These are phyloP conservation scores for Tinea pellionella DNA, from an alignment of 2,888 invertebrate genomes.

Conservation along the genomic window DNA sequence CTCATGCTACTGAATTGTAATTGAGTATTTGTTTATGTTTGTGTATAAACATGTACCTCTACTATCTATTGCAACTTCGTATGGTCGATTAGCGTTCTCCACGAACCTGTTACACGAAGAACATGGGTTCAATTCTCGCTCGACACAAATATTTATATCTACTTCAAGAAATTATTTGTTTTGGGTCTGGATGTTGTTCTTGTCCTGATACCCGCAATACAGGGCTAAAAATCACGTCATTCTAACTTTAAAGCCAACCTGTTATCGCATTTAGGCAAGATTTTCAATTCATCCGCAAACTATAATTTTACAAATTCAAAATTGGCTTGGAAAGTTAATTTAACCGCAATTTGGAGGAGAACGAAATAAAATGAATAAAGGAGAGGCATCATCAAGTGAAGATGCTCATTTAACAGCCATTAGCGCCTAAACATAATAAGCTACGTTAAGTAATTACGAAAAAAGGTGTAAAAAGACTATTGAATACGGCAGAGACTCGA, in stretches of 20 bases:
- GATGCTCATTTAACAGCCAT: conserved; percentile 56
- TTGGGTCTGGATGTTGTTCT: no score
- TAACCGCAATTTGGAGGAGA: conserved; percentile 8
- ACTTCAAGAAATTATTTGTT: no score
- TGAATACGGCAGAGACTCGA: conserved; percentile 38
- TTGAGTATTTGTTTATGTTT: neutral
- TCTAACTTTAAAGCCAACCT: neutral
- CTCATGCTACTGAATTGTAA: conserved; percentile 7
- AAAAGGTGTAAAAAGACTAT: conserved; percentile 43
- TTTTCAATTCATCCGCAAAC: conserved; percentile 6
- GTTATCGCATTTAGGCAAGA: neutral
- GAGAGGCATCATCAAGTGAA: conserved; percentile 40
- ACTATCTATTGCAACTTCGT: no score
- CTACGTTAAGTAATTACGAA: conserved; percentile 56
- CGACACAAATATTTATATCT: no score
- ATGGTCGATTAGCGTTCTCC: no score
- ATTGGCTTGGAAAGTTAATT: conserved; percentile 12
- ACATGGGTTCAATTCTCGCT: no score
- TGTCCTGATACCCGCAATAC: no score
- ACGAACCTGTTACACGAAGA: no score
- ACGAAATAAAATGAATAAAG: conserved; percentile 30
- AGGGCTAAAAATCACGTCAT: neutral
- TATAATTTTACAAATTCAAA: conserved; percentile 11
- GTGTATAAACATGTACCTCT: neutral
- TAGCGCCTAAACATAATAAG: conserved; percentile 59